A percentile compares a stretch with the other conserved stretches of the same genome.
Evolutionary conservation across 2,797 vertebrate species (phyloP).

Genomic region (Phrynocephalus forsythii): DNA sequence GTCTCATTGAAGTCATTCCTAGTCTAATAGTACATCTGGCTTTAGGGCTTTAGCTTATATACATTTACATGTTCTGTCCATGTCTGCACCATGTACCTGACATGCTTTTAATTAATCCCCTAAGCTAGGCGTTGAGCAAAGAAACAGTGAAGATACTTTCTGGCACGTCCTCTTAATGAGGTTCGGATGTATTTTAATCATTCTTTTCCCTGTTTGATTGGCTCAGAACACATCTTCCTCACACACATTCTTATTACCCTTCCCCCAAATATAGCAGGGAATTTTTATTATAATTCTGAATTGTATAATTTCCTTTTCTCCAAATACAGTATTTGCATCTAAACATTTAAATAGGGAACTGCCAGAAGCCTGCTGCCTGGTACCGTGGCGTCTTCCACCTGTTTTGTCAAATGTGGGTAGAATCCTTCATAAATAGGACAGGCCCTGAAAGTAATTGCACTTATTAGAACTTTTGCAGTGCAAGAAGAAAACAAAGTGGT

Average conservation of each 20-base stretch:
- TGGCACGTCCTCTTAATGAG: neutral
- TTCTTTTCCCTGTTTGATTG: neutral
- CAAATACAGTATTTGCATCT: constrained; percentile 61
- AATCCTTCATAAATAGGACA: constrained; percentile 78
- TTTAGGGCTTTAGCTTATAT: neutral
- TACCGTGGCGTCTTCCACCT: constrained; percentile 66
- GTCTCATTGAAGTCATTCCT: neutral
- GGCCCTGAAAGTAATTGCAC: constrained; percentile 72
- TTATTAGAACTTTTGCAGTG: constrained; percentile 64
- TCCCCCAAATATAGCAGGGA: constrained; percentile 21
- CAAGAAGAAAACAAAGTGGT: constrained; percentile 50
- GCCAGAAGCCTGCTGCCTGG: constrained; percentile 55
- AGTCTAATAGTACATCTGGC: neutral
- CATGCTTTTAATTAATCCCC: neutral
- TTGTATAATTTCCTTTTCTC: constrained; percentile 37
- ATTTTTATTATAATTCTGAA: constrained; percentile 42
- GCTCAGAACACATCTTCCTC: neutral
- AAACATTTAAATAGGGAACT: constrained; percentile 59
- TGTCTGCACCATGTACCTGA: neutral
- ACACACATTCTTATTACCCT: neutral
- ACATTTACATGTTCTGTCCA: constrained; percentile 1
- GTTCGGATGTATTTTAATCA: neutral
- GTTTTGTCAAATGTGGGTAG: constrained; percentile 70
- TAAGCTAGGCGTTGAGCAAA: neutral
- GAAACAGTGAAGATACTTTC: neutral